phyloP scores from a whole-genome alignment of 2,888 invertebrate species.

The Cosmorhoe ocellata region DNA sequence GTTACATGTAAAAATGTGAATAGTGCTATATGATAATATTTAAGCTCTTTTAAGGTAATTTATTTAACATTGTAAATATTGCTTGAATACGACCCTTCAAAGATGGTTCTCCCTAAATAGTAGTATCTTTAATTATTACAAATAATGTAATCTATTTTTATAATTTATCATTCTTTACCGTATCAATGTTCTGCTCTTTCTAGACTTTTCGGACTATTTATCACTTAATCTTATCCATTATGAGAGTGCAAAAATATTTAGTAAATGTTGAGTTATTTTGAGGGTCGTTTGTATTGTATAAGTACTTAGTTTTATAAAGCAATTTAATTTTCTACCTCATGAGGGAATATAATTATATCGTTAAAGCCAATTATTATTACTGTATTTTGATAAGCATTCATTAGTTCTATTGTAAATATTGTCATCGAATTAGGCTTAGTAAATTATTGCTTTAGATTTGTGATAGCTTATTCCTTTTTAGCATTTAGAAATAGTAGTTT shows the following conservation, averaged over 20 bases:
- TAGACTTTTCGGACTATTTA: no score
- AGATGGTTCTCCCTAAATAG: not conserved
- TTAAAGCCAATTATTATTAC: conserved; percentile 38
- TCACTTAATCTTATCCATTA: not conserved
- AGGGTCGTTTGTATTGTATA: no score
- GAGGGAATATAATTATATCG: conserved; percentile 54
- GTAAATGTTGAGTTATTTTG: no score
- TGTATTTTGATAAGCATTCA: conserved; percentile 35
- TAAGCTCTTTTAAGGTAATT: conserved; percentile 1
- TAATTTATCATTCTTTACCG: no score
- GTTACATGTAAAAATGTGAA: conserved; percentile 76
- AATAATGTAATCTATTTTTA: no score
- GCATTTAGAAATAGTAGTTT: conserved; percentile 31
- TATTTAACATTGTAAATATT: conserved; percentile 46
- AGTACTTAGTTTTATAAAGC: conserved; percentile 50
- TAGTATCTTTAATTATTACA: not conserved
- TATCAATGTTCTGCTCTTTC: no score
- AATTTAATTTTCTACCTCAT: conserved; percentile 78
- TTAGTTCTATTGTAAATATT: conserved; percentile 50
- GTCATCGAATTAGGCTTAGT: conserved; percentile 47
- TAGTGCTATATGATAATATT: conserved; percentile 50
- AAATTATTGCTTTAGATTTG: conserved; percentile 75
- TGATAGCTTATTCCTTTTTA: conserved; percentile 68
- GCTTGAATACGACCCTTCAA: no score
- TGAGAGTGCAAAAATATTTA: no score